phyloP scores from a whole-genome alignment of 1,140 invertebrate species.

The Paraescarpia echinospica region DNA sequence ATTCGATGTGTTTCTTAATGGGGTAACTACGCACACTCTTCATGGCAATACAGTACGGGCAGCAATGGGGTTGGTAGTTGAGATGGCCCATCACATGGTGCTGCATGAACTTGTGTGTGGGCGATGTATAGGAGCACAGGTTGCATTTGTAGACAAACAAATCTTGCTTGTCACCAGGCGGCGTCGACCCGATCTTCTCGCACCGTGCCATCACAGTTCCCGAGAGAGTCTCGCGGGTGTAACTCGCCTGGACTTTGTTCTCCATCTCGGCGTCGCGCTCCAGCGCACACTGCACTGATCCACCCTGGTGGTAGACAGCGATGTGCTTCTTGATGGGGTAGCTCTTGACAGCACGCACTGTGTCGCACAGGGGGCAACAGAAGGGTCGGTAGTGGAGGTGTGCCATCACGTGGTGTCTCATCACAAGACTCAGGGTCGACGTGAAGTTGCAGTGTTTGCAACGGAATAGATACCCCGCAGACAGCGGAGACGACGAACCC shows the following conservation, averaged over 20 bases:
- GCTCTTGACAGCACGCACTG: constrained; percentile 16
- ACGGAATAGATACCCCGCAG: not conserved
- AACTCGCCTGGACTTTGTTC: not conserved
- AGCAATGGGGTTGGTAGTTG: constrained; percentile 27
- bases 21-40: constrained; percentile 21
- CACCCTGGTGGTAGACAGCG: constrained; percentile 19
- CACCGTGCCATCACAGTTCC: not conserved
- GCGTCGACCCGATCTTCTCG: not conserved
- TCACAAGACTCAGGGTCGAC: constrained; percentile 14
- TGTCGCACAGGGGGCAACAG: constrained; percentile 26
- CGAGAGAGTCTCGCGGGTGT: not conserved
- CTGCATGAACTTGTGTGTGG: constrained; percentile 6
- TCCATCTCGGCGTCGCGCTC: not conserved
- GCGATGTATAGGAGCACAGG: not conserved
- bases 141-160: not conserved
- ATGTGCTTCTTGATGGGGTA: constrained; percentile 30
- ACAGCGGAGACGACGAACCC: not conserved
- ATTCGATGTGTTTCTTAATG: constrained; percentile 25
- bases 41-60: constrained; percentile 24
- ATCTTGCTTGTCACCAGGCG: not conserved
- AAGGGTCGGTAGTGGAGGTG: constrained; percentile 28
- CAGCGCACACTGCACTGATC: not conserved
- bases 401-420: constrained; percentile 26
- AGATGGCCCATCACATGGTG: constrained; percentile 29
- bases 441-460: constrained; percentile 25